Evolutionary conservation across 1,140 invertebrate genomes (phyloP), one percentile per base, ranked within the genome.

Genomic region (Whitmania pigra): DNA sequence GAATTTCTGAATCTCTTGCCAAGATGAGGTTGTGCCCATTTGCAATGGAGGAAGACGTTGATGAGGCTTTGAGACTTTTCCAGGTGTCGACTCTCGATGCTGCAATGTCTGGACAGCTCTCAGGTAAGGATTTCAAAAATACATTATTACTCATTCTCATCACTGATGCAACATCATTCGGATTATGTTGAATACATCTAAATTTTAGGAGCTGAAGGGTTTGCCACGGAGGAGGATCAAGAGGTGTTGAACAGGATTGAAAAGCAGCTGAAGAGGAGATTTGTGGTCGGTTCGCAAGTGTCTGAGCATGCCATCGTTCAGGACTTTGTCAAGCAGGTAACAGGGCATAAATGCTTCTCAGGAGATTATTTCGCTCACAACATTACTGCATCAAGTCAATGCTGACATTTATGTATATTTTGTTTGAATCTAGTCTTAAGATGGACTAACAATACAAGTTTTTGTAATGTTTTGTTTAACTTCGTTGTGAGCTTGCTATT

Each of bases 1-100:
- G 97, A 72, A 97, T 98, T 74, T 92, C 94, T 0, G 97, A 99
- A 84, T 89, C 93, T 13, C 83, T 99, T 36, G 96, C 97, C 0
- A 99, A 99, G 85, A 99, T 99, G 94, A 88, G 93, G 76, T 81
- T 99, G n/a, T 85, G 88, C 71, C 88, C 93, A 0, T 99, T 98
- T 82, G 95, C 90, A 3, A 90, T 86, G 0, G 93, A 96, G 79
- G 82, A 86, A 15, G 93, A 99, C 79, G 91, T 99, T 0, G 91
- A 95, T 76, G 97, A 99, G 84, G 93, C 97, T 0, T 83, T 99
- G n/a, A 84, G 97, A n/a, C 84, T 99, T 11, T 99, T 99, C 82
- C 91, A 96, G 84, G 95, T 98, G 1, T 99, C 96, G 0, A 99
- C 97, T 2, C 83, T 99, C 25, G 90, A 93, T 82, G 95, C 97